A percentile compares a stretch with the other conserved stretches of the same genome.
Evolutionary conservation across 2,113 vertebrate species (phyloP).

Genomic region (Engystomops pustulosus): DNA sequence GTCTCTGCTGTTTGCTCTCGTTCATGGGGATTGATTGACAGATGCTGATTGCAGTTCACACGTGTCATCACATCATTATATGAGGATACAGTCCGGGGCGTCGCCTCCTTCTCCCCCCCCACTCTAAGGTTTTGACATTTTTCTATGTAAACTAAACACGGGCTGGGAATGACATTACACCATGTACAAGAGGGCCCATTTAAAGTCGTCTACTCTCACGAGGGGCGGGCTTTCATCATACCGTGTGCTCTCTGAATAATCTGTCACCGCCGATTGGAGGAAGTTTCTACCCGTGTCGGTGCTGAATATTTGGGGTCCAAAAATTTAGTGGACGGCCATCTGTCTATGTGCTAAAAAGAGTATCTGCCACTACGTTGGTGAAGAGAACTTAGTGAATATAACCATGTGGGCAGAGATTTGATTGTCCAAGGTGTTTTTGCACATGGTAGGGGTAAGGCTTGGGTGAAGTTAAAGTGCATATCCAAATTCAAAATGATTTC

Average conservation of each 20-base stretch:
- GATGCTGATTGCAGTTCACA: constrained; percentile 28
- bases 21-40: constrained; percentile 33
- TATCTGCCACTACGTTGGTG: too few species aligned
- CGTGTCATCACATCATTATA: constrained; percentile 36
- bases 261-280: neutral
- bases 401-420: too few species aligned
- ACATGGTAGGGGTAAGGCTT: too few species aligned
- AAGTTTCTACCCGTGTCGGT: neutral
- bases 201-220: neutral
- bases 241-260: neutral
- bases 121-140: neutral
- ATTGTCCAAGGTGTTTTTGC: too few species aligned
- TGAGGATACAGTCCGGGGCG: neutral
- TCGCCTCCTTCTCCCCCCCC: neutral
- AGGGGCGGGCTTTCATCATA: neutral
- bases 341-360: too few species aligned
- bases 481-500: too few species aligned
- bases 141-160: constrained; percentile 9
- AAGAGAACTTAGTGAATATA: too few species aligned
- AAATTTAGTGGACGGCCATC: too few species aligned
- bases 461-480: too few species aligned
- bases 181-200: neutral
- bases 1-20: constrained; percentile 23
- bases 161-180: neutral
- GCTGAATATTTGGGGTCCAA: too few species aligned